Base-by-base conservation (phyloP, 2,888 invertebrate species). In the Tridacna gigas region DNA sequence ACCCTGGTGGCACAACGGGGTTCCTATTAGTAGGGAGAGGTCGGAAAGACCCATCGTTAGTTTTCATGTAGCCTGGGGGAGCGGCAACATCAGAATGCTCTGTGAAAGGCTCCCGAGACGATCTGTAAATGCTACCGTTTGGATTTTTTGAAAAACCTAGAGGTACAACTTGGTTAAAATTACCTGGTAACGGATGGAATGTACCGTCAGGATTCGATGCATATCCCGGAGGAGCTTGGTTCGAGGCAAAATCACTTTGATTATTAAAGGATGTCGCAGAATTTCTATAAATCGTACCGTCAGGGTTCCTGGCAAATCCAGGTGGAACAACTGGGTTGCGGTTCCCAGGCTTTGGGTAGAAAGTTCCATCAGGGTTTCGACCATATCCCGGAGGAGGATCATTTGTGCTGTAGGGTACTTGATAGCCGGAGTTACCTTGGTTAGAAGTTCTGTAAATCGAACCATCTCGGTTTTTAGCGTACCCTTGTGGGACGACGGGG, bases 341-440 rank as follows among this genome's bases (percentile, higher is more conserved):
- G 28, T 77, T 77, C 28, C 77, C 77, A 25, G 56, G 77, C 26
- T 63, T 26, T n/a, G 67, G 66, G 22, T 56, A 67, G 37, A 77
- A 77, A 18, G 77, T 69, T 12, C 77, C 67, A 28, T 77, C 77
- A 12, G 60, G 69, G 56, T 77, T 77, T 69, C 28, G 67, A 18
- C 26, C 26, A 28, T 77, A 77, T 5, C 77, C 77, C 3, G 77
- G 67, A 45, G 80, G 80, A 48, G 60, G 63, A 5, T 45, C 45
- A 5, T 67, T 45, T 4, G 45, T n/a, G 22, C 2, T 11, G 15
- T 15, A 20, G n/a, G 11, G 0, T 2, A 18, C 45, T 37, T 45
- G 37, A 4, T 26, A 66, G 18, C 11, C 45, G n/a, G 28, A 45
- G 20, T 37, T n/a, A 15, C 28, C 67, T n/a, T 67, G 67, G 22